Base-by-base conservation (phyloP, 2,113 vertebrate species). In the Cettia cetti region DNA sequence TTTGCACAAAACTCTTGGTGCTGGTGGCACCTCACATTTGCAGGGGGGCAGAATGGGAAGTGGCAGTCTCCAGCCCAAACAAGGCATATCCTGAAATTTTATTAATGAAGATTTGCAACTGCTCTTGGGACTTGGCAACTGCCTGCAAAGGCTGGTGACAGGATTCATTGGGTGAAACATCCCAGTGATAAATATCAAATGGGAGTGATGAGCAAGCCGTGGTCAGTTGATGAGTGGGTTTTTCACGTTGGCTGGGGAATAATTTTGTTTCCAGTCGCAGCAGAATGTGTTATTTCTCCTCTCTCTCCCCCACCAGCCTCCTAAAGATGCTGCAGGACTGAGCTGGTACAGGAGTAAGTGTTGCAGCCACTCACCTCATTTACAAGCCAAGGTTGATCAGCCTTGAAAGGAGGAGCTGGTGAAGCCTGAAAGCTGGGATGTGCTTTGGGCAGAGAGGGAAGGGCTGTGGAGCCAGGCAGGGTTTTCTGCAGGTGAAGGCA, bases 101-200 rank as follows among this genome's bases (percentile, higher is more conserved):
- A 92, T 98, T 98, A 96, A 96, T 98, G 98, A 98, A 98, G 98
- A 98, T 97, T 97, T 98, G 93, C 98, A 99, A 98, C 98, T 99
- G 98, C 98, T 98, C 97, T 97, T 98, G 98, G 98, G 98, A 98
- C 94, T 94, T 96, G 94, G 87, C 92, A 86, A 96, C 77, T 75
- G 91, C 92, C 96, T 97, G 98, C 97, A 97, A 97, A 97, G 75
- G 56, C 97, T 89, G 92, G 96, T 98, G 98, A 98, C 97, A 97
- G 98, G 98, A 98, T 98, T 98, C 83, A 92, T 96, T 95, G 97
- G 56, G 40, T 91, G 96, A 95, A 96, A 88, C 0, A 37, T 82
- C 86, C 93, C 93, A 35, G 28, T 89, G 97, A 96, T 95, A 96
- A 95, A 97, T 90, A 97, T 63, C 94, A 95, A 89, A 91, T 56